Conservation (phyloP, 1,140 invertebrate genomes). For the Anthonomus grandis region DNA sequence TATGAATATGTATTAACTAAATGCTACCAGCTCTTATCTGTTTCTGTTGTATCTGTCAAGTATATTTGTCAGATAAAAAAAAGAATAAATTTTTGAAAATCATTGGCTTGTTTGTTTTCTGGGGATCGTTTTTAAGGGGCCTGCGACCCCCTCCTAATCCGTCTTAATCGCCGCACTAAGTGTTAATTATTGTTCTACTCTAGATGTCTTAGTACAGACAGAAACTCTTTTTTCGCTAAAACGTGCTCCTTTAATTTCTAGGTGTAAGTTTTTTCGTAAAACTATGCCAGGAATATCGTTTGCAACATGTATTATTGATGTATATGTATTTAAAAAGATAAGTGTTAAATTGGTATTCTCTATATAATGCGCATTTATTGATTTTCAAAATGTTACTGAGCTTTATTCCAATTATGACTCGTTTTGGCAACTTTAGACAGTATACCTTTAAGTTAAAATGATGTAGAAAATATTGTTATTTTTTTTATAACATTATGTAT, state of each 20-base stretch:
- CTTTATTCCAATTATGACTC: neutral
- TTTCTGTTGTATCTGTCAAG: constrained; percentile 50
- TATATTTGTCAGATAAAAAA: constrained; percentile 47
- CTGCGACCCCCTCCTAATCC: constrained; percentile 5
- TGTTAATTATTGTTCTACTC: constrained; percentile 13
- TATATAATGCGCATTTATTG: neutral
- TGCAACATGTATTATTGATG: constrained; percentile 7
- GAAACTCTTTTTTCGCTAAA: constrained; percentile 14
- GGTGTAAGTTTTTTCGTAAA: constrained; percentile 18
- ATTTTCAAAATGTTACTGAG: neutral
- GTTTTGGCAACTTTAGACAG: constrained; percentile 11
- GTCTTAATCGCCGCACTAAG: neutral
- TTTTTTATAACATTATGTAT: constrained; percentile 22
- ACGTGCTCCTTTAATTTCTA: constrained; percentile 8
- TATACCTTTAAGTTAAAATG: constrained; percentile 14
- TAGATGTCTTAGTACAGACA: constrained; percentile 13
- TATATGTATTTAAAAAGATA: too few relatives aligned
- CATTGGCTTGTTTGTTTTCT: constrained; percentile 20
- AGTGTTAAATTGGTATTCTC: neutral
- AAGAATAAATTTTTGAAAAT: constrained; percentile 49
- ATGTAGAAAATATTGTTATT: constrained; percentile 22
- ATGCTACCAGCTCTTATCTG: constrained; percentile 50
- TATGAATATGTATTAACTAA: constrained; percentile 52
- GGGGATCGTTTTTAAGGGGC: constrained; percentile 10
- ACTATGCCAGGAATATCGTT: neutral